Conservation (phyloP, 2,797 vertebrate genomes). For the Sebastes reedi region DNA sequence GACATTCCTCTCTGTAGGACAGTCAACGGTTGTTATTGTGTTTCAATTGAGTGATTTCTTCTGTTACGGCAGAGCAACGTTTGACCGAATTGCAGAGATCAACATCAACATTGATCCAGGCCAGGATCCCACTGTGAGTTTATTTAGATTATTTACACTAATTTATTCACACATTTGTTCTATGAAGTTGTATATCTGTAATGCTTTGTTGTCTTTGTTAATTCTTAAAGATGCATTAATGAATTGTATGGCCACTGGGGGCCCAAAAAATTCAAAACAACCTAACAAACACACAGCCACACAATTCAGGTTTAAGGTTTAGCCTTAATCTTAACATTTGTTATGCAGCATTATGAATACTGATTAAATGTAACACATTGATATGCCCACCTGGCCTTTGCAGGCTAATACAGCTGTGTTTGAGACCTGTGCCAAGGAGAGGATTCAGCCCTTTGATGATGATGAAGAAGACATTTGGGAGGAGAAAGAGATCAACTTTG, state of each 20-base stretch:
- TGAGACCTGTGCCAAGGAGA: constrained; percentile 91
- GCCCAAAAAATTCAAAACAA: neutral
- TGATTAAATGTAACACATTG: neutral
- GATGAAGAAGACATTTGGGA: constrained; percentile 97
- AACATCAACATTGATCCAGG: constrained; percentile 89
- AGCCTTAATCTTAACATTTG: neutral
- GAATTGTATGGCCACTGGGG: neutral
- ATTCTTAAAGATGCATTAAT: neutral
- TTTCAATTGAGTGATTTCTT: neutral
- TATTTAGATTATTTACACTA: neutral
- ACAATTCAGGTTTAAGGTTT: neutral
- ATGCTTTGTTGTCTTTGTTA: neutral
- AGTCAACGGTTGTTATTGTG: neutral
- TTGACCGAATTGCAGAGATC: constrained; percentile 94
- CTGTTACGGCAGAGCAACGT: constrained; percentile 84
- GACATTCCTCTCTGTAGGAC: neutral
- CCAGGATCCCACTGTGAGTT: constrained; percentile 89
- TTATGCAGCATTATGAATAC: neutral
- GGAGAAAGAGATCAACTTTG: constrained; percentile 88
- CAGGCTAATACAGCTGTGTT: constrained; percentile 89
- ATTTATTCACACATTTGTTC: neutral
- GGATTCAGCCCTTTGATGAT: constrained; percentile 92
- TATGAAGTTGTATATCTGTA: neutral
- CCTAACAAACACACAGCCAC: neutral
- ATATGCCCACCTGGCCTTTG: constrained; percentile 6